Evolutionary conservation across 2,888 invertebrate species (phyloP).

Genomic region (Tachina fera): DNA sequence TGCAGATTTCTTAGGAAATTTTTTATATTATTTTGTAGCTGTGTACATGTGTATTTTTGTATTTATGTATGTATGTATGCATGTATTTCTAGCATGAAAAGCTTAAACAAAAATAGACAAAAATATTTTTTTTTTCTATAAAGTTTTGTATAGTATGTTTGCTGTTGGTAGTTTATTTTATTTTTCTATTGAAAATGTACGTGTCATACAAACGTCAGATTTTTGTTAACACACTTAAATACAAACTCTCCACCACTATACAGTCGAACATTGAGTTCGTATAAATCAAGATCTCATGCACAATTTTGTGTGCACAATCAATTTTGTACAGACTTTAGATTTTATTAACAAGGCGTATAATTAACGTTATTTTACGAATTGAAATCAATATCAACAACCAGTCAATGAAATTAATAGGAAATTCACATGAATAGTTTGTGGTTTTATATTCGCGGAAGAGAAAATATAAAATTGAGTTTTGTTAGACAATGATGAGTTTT

Average conservation of each 20-base stretch:
- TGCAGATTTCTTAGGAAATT: constrained; percentile 50
- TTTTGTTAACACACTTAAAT: constrained; percentile 54
- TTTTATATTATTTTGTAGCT: not conserved
- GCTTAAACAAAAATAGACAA: constrained; percentile 1
- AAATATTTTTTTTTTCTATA: constrained; percentile 33
- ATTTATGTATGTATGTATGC: too few species aligned
- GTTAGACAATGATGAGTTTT: too few species aligned
- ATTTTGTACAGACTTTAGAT: constrained; percentile 49
- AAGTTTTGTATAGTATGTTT: constrained; percentile 13
- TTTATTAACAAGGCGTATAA: constrained; percentile 68
- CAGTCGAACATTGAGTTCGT: not conserved
- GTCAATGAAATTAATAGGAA: constrained; percentile 50
- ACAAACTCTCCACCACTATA: not conserved
- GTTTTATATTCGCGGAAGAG: constrained; percentile 8
- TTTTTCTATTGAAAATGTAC: constrained; percentile 49
- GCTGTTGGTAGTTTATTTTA: not conserved
- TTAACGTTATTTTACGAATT: constrained; percentile 66
- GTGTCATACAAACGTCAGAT: constrained; percentile 66
- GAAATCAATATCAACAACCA: constrained; percentile 59
- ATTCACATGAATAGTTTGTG: constrained; percentile 41
- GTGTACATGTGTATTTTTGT: too few species aligned
- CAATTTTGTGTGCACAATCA: constrained; percentile 51
- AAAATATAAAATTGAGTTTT: not conserved
- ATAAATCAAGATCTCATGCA: constrained; percentile 21
- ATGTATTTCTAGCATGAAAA: not conserved